Evolutionary conservation across 2,797 vertebrate species (phyloP).

Genomic region (Meriones psammophilus): DNA sequence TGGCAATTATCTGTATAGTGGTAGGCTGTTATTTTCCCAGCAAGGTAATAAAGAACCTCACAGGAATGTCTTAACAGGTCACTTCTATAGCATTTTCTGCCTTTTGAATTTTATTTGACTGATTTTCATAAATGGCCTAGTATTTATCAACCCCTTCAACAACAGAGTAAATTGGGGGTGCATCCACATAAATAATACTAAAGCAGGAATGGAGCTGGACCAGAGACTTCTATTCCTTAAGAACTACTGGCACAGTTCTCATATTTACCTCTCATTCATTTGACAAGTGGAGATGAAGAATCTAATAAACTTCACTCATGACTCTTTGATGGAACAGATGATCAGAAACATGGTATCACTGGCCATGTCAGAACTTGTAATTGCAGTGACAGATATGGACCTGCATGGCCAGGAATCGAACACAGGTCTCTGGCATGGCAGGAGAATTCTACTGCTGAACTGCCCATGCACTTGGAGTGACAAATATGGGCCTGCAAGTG

Average conservation of each 20-base stretch:
- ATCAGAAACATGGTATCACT: background rate
- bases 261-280: background rate
- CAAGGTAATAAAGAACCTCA: conserved; percentile 55
- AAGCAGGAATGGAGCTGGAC: background rate
- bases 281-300: background rate
- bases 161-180: background rate
- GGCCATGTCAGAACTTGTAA: background rate
- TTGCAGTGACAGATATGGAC: background rate
- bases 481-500: background rate
- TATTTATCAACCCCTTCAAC: conserved; percentile 48
- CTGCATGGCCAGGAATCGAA: background rate
- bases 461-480: background rate
- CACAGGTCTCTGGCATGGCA: background rate
- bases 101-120: conserved; percentile 54
- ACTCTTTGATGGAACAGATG: background rate
- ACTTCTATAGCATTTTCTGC: conserved; percentile 45
- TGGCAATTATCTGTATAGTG: conserved; percentile 64
- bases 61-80: conserved; percentile 54
- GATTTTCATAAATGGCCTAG: conserved; percentile 59
- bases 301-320: background rate
- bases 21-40: conserved; percentile 62
- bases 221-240: background rate
- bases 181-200: conserved; percentile 15
- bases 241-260: background rate
- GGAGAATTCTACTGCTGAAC: background rate